Conservation (phyloP, 2,797 vertebrate species). For the Cuniculus paca region DNA sequence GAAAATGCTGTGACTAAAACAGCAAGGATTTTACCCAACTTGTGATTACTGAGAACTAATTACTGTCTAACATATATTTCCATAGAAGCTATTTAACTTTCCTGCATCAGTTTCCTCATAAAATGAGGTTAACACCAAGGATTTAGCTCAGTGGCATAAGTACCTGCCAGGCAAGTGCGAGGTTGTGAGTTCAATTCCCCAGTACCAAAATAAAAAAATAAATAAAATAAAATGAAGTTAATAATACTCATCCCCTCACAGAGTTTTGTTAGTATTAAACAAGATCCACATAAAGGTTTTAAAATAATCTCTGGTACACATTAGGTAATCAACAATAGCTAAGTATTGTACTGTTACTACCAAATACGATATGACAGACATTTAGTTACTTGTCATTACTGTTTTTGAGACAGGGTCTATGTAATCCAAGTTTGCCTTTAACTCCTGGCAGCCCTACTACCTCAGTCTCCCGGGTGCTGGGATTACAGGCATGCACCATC, state of each 20-base stretch:
- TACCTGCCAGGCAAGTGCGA: too few species aligned
- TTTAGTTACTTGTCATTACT: not conserved
- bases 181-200: too few species aligned
- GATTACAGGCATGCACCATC: not conserved
- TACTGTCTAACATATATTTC: not conserved
- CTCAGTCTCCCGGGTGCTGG: not conserved
- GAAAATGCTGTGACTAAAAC: slow-evolving; percentile 5
- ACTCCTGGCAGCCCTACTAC: not conserved
- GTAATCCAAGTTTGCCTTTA: not conserved
- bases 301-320: slow-evolving; percentile 12
- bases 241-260: not conserved
- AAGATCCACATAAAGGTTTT: slow-evolving; percentile 25
- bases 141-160: too few species aligned
- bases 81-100: slow-evolving; percentile 50
- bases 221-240: slow-evolving; percentile 5
- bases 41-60: slow-evolving; percentile 26
- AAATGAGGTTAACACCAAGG: slow-evolving; percentile 24
- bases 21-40: slow-evolving; percentile 48
- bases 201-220: too few species aligned
- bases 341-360: slow-evolving; percentile 27
- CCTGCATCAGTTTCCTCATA: slow-evolving; percentile 49
- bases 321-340: slow-evolving; percentile 23
- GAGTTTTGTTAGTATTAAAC: slow-evolving; percentile 57
- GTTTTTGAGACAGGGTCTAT: not conserved
- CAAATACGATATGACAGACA: slow-evolving; percentile 48